Base-by-base conservation (phyloP, 2,797 vertebrate genomes). In the Eidolon dupreanum region DNA sequence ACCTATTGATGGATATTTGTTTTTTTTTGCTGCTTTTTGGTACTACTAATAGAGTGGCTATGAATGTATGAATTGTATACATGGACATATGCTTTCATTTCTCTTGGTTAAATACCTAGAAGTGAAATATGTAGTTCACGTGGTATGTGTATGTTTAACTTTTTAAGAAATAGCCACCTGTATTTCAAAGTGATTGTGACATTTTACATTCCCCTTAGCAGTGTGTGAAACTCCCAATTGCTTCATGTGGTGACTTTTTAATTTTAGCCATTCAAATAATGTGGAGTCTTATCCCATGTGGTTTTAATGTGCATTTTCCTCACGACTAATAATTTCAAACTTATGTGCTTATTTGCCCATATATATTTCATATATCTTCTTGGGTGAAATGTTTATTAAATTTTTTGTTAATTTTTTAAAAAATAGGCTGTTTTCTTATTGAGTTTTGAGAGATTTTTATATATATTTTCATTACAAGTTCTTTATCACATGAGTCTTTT, bases 361-460 rank as follows among this genome's bases (percentile, higher is more conserved):
- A 5, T 81, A 24, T 90, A 46, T 59, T 53, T 51, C 31, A 31
- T 61, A 49, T 81, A 49, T 79, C 12, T 61, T 77, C 17, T 81
- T 73, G 31, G 51, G 13, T 86, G 15, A 85, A 59, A 33, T 53
- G 3, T 92, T 36, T 85, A n/a, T 89, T 84, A 84, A 89, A 36
- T 84, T 8, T 84, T 85, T 78, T 84, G 38, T 74, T 26, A 33
- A 73, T 70, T 81, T 46, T 22, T 84, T 22, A 0, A 5, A 49
- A 61, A 88, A 36, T 43, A 31, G 41, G 15, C 19, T 51, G 5
- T 65, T 90, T 96, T 33, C 59, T 38, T 61, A 85, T 38, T 71
- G 53, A n/a, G 26, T 71, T 93, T 90, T 82, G 53, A 83, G 51
- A 95, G 33, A 24, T 77, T 63, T 77, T 78, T 94, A 22, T 82